Evolutionary conservation across 2,113 vertebrate species (phyloP), one percentile per base, ranked within the genome.

Genomic region (Chloropsis hardwickii): DNA sequence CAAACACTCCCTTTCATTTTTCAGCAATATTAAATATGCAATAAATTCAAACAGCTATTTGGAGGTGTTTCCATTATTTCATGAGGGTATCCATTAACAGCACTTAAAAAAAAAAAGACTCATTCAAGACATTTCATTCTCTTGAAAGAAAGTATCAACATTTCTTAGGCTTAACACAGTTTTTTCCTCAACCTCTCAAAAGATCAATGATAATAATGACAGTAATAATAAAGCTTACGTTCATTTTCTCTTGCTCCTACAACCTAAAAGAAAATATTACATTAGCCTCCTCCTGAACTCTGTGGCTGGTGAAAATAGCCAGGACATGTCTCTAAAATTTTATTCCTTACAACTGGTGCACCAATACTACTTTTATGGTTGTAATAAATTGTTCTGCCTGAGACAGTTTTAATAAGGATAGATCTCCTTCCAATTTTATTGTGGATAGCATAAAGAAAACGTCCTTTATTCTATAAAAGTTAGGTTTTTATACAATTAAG

Each of bases 91-190:
- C 13, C 21, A 83, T 76, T 70, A 81, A 92, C 19, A 53, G 15
- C 27, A 88, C 57, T 28, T 79, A 27, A 56, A 56, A 67, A n/a
- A 54, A 82, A 37, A 37, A 37, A 37, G 37, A 37, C 37, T 37
- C 37, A 37, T 37, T 37, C 37, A 37, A 37, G 10, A 37, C 37
- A 37, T 39, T 90, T 95, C 11, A 72, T 35, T 42, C 47, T 37
- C 33, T 48, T 81, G 54, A 92, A 97, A 97, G 73, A 14, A 74
- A 90, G 85, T 60, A 82, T 48, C 56, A 95, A 86, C 60, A 67
- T 39, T 62, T 85, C 56, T 28, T 23, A 80, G 25, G 39, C 14
- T 57, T 74, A 53, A 33, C 18, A 35, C 28, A 71, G 33, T 11
- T 81, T 76, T 89, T 90, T 72, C 53, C 53, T 88, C 40, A 73